Base-by-base conservation (phyloP, 2,113 vertebrate species). In the Ursus arctos region DNA sequence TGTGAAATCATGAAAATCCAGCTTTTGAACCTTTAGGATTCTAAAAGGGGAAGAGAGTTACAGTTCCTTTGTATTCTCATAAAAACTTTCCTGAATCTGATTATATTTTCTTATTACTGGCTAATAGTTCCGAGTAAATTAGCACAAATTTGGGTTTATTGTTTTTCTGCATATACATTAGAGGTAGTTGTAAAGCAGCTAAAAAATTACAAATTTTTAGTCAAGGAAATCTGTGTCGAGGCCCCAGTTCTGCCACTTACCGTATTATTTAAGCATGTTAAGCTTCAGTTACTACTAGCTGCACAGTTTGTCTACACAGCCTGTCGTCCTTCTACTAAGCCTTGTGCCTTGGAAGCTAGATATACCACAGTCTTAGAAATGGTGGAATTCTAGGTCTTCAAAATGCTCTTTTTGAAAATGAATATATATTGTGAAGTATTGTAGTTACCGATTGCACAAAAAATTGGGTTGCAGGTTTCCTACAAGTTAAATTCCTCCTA, bases 1-100 rank as follows among this genome's bases (percentile, higher is more conserved):
- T 53, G 43, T 93, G 24, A 95, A 88, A 71, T 88, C 31, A 71
- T 33, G 49, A 90, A 92, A 94, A 67, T 74, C 65, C 15, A 36
- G 47, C 40, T 65, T 92, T 94, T 96, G 14, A 86, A 47, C 11
- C 53, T 80, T 82, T 7, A 55, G 18, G 31, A 55, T 82, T 72
- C 26, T 69, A 47, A 84, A 96, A 81, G 24, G 67, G 6, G 47
- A 53, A 61, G 43, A 82, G 6, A 16, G 53, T 40, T 95, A 43
- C n/a, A 79, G 7, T 53, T 61, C 72, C 18, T 61, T 88, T 63
- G 10, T 53, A 61, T 40, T 1, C 26, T 59, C 3, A 13, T 65
- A 22, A 67, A 86, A 63, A 5, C 0, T 14, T 84, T 74, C 40
- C 36, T 92, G 33, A 71, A 63, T 86, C 49, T 47, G 51, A 69